Base-by-base conservation (phyloP, 2,888 invertebrate genomes). In the Epinotia bilunana region DNA sequence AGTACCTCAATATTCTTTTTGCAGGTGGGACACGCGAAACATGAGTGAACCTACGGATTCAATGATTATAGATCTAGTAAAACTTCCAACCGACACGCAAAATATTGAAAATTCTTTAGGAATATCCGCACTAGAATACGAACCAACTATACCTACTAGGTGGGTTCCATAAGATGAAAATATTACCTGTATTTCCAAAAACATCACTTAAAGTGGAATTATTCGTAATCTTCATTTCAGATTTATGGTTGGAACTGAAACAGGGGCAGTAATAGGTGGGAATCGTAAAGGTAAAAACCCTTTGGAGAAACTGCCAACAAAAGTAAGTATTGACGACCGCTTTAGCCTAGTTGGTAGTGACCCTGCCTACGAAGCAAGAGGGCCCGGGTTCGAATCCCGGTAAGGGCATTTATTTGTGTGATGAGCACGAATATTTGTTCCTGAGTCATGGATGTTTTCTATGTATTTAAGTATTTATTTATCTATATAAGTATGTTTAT, bases 131-230 rank as follows among this genome's bases (percentile, higher is more conserved):
- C 90, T 97, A 20, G 97, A 97, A 86, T 97, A 96, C 84, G 97
- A 97, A 84, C 95, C 96, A 18, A 96, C 97, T 0, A 96, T 97
- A 84, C 97, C 97, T 0, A 96, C 97, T 62, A 96, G 97, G 90
- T 93, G 85, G 80, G 33, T 57, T 55, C 11, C n/a, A 16, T n/a
- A 13, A 23, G 16, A 20, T 62, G 39, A 43, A 33, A 13, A 28
- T 16, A 23, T 9, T 16, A 65, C 28, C 7, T 53, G 9, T 5
- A 49, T 49, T 16, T 3, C 16, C n/a, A 13, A 16, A 49, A 49
- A 49, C 3, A 28, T 28, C 23, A 28, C 23, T 28, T 28, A 28
- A 28, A 28, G 3, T 28, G 1, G 23, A 28, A 28, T 3, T 28
- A 28, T 3, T 28, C 23, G 23, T 2, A 5, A 33, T 33, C 23